Conservation (phyloP, 1,140 invertebrate species). For the Condylostylus longicornis region DNA sequence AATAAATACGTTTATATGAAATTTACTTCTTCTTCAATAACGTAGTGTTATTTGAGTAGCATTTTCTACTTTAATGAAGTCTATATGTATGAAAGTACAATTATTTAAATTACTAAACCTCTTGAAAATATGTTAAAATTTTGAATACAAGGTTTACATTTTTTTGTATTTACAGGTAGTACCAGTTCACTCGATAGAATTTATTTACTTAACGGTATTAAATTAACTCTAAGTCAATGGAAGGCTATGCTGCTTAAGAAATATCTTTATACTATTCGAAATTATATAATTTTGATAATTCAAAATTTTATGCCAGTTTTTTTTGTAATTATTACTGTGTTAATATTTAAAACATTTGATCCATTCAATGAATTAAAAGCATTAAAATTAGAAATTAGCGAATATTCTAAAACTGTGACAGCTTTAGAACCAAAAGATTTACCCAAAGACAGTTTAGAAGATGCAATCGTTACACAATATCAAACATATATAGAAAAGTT, state of each 20-base stretch:
- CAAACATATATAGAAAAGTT: slow-evolving; percentile 11
- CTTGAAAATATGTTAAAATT: too few relatives aligned
- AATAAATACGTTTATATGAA: too few relatives aligned
- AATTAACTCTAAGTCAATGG: slow-evolving; percentile 37
- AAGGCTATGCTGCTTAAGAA: slow-evolving; percentile 48
- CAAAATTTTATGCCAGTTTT: slow-evolving; percentile 43
- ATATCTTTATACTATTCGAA: slow-evolving; percentile 37
- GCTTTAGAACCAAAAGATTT: slow-evolving; percentile 13
- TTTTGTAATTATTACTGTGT: slow-evolving; percentile 41
- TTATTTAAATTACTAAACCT: too few relatives aligned
- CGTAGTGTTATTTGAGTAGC: too few relatives aligned
- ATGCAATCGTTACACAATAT: slow-evolving; percentile 11
- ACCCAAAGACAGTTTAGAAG: rapidly evolving
- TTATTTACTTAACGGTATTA: slow-evolving; percentile 13
- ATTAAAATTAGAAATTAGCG: slow-evolving; percentile 14
- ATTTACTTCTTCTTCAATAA: too few relatives aligned
- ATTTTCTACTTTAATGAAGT: too few relatives aligned
- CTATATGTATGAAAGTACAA: too few relatives aligned
- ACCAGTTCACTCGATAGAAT: too few relatives aligned
- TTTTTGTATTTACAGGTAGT: too few relatives aligned
- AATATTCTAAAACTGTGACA: slow-evolving; percentile 17
- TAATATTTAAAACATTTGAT: slow-evolving; percentile 26
- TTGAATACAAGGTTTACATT: too few relatives aligned
- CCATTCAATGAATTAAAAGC: slow-evolving; percentile 10
- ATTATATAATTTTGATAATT: slow-evolving; percentile 38